Percentiles rank a stretch among this genome's conserved stretches.
phyloP scores from a whole-genome alignment of 2,113 vertebrate genomes.

The Acrocephalus arundinaceus region DNA sequence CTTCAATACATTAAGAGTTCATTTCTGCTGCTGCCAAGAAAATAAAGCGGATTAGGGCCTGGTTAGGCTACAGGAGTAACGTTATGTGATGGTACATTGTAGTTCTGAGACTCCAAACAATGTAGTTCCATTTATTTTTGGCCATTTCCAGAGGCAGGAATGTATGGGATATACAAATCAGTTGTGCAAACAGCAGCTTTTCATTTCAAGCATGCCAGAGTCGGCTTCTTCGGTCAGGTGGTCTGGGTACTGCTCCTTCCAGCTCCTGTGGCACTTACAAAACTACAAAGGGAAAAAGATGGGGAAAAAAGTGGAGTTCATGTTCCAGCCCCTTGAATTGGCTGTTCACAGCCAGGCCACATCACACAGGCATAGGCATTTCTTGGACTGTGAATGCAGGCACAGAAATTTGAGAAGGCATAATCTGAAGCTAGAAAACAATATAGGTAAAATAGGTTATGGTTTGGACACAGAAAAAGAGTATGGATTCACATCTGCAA shows the following conservation, averaged over 20 bases:
- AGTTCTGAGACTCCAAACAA: not conserved
- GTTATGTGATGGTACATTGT: not conserved
- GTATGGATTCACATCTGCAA: not conserved
- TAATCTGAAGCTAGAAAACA: not conserved
- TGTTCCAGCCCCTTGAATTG: not conserved
- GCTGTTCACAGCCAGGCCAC: not conserved
- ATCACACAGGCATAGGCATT: not conserved
- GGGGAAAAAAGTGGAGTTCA: fast-evolving
- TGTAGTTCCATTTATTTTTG: not conserved
- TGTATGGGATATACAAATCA: not conserved
- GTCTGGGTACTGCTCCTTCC: not conserved
- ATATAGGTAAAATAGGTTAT: not conserved
- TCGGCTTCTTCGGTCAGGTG: not conserved
- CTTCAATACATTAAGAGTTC: not conserved
- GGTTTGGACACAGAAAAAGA: not conserved
- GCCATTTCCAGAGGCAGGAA: not conserved
- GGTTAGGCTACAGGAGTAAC: not conserved
- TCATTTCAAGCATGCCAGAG: not conserved
- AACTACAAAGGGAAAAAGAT: not conserved
- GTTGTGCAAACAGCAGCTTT: not conserved
- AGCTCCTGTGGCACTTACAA: not conserved
- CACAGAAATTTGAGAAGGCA: not conserved
- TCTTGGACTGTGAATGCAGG: not conserved
- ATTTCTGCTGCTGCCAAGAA: not conserved
- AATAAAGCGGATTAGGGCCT: not conserved